Percentiles rank a stretch among this genome's conserved stretches.
Evolutionary conservation across 2,888 invertebrate species (phyloP).

Genomic region (Cynaeus angustus): DNA sequence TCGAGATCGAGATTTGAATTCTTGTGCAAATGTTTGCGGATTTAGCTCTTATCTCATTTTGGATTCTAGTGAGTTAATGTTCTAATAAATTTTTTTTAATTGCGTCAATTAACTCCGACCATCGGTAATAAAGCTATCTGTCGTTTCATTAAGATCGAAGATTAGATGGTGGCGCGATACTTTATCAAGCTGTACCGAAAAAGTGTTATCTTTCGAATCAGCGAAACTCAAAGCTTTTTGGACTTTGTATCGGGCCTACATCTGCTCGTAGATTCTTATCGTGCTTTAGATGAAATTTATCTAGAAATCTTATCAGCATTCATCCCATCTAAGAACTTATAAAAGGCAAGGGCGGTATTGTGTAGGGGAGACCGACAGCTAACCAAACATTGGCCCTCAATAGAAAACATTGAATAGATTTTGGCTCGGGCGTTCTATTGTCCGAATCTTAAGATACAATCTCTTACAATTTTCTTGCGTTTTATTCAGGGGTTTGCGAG

Average conservation of each 20-base stretch:
- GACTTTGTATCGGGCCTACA: slow-evolving; percentile 59
- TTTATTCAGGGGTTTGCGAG: slow-evolving; percentile 67
- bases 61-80: not conserved
- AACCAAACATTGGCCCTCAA: slow-evolving; percentile 81
- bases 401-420: slow-evolving; percentile 71
- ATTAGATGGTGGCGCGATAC: slow-evolving; percentile 49
- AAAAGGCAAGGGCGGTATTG: slow-evolving; percentile 64
- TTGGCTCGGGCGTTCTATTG: slow-evolving; percentile 68
- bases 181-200: slow-evolving; percentile 48
- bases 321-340: slow-evolving; percentile 59
- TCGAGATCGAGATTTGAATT: slow-evolving; percentile 35
- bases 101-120: slow-evolving; percentile 17
- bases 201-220: slow-evolving; percentile 54
- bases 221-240: slow-evolving; percentile 52
- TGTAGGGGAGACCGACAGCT: slow-evolving; percentile 73
- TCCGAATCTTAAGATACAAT: slow-evolving; percentile 68
- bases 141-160: slow-evolving; percentile 46
- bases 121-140: slow-evolving; percentile 38
- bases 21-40: slow-evolving; percentile 42
- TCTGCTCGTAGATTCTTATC: slow-evolving; percentile 62
- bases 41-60: not conserved
- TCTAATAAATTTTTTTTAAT: slow-evolving; percentile 15
- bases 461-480: slow-evolving; percentile 66
- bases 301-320: slow-evolving; percentile 67
- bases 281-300: slow-evolving; percentile 55